phyloP scores from a whole-genome alignment of 2,888 invertebrate species.

The Agrypnus murinus region DNA sequence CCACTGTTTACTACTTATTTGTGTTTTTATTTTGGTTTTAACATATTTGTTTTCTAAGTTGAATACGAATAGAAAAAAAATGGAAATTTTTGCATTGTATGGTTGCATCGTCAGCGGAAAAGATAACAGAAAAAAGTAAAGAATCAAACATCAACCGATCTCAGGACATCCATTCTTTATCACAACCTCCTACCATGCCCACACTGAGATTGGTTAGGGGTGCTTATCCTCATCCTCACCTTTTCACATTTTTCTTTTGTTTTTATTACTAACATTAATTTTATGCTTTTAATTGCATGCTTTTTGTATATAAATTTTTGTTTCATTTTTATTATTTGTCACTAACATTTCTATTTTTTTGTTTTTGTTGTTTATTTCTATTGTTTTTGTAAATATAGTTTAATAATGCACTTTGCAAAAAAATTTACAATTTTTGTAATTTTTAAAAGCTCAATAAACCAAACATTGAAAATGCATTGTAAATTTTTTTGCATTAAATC shows the following conservation, averaged over 20 bases:
- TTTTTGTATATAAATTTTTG: slow-evolving; percentile 55
- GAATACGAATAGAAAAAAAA: neutral
- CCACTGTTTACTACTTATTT: too few species aligned
- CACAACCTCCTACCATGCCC: slow-evolving; percentile 50
- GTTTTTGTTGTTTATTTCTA: neutral
- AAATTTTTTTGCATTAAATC: too few species aligned
- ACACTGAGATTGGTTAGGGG: slow-evolving; percentile 64
- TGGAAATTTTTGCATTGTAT: neutral
- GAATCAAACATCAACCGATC: slow-evolving; percentile 29
- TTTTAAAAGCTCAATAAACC: too few species aligned
- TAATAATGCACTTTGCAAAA: too few species aligned
- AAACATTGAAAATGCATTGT: too few species aligned
- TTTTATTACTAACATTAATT: slow-evolving; percentile 59
- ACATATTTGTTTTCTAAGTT: neutral
- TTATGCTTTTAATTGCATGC: slow-evolving; percentile 63
- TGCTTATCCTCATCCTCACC: slow-evolving; percentile 63
- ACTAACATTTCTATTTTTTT: slow-evolving; percentile 42
- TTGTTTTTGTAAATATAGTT: slow-evolving; percentile 1
- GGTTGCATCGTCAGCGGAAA: neutral
- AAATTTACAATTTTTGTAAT: too few species aligned
- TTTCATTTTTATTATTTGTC: slow-evolving; percentile 56
- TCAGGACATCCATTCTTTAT: slow-evolving; percentile 48
- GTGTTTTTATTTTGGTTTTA: neutral
- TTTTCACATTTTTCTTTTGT: slow-evolving; percentile 63
- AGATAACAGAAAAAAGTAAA: neutral